These are phyloP conservation scores for Listronotus bonariensis DNA, from an alignment of 1,140 invertebrate species.

Conservation along the genomic window DNA sequence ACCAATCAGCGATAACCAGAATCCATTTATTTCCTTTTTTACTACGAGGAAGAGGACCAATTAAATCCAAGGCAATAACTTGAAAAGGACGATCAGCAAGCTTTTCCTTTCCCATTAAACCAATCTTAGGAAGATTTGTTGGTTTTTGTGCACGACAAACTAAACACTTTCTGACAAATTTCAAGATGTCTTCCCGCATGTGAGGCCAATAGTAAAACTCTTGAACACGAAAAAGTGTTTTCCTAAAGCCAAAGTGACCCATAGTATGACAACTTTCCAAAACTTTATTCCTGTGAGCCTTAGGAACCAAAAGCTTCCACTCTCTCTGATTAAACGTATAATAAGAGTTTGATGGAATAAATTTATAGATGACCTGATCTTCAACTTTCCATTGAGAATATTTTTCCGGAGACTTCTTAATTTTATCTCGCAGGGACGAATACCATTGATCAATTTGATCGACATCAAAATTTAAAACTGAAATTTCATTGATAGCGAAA, in stretches of 20 bases:
- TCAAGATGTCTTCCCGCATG: conserved; percentile 25
- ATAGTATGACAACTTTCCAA: conserved; percentile 23
- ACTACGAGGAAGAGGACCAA: conserved; percentile 49
- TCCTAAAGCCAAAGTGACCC: conserved; percentile 18
- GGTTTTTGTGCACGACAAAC: conserved; percentile 33
- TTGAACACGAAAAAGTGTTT: conserved; percentile 27
- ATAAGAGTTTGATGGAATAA: neutral
- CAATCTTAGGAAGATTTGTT: conserved; percentile 4
- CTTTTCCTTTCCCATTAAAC: conserved; percentile 36
- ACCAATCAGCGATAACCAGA: conserved; percentile 43
- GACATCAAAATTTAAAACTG: conserved; percentile 1
- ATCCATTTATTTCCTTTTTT: conserved; percentile 46
- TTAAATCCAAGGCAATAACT: conserved; percentile 50
- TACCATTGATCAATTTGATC: conserved; percentile 23
- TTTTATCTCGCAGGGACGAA: conserved; percentile 8
- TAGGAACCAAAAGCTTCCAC: conserved; percentile 38
- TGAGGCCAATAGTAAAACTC: conserved; percentile 36
- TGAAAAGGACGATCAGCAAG: conserved; percentile 36
- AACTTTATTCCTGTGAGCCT: conserved; percentile 8
- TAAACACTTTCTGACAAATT: conserved; percentile 18
- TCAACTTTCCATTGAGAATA: conserved; percentile 29
- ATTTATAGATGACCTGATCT: conserved; percentile 31
- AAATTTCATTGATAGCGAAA: neutral
- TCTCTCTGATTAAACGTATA: conserved; percentile 7
- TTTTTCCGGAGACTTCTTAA: conserved; percentile 1